A percentile compares a stretch with the other conserved stretches of the same genome.
These are phyloP conservation scores for Antheraea yamamai DNA, from an alignment of 2,888 invertebrate genomes.

Conservation along the genomic window DNA sequence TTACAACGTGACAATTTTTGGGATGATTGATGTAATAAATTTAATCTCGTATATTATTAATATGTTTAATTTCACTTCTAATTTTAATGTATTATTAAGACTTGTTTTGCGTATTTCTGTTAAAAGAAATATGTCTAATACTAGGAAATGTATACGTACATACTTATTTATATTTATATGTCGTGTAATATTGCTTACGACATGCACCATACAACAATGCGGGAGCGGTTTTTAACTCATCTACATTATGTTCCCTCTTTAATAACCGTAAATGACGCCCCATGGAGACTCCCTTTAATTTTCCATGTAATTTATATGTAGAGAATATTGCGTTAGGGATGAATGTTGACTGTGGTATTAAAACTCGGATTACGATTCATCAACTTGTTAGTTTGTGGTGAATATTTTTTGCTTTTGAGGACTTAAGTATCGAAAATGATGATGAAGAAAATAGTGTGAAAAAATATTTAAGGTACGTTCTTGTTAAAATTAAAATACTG, in stretches of 20 bases:
- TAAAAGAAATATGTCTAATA: neutral
- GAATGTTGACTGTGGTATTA: neutral
- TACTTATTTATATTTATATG: neutral
- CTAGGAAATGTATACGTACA: neutral
- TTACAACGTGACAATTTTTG: no score
- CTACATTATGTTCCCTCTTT: conserved; percentile 11
- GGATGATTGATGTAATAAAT: neutral
- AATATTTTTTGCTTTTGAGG: neutral
- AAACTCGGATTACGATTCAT: neutral
- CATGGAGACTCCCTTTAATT: conserved; percentile 9
- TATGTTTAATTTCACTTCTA: neutral
- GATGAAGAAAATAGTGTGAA: neutral
- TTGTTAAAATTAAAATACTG: neutral
- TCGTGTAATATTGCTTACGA: neutral
- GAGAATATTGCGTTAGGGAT: conserved; percentile 6
- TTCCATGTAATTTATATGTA: conserved; percentile 14
- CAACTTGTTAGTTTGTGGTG: no score
- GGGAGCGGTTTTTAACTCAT: conserved; percentile 8
- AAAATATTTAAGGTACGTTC: neutral
- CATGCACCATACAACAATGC: conserved; percentile 4
- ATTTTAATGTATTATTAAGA: neutral
- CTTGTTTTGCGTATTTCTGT: neutral
- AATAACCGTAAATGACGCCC: conserved; percentile 13
- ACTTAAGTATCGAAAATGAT: neutral
- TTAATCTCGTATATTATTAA: neutral